Evolutionary conservation across 2,888 invertebrate genomes (phyloP), one percentile per base, ranked within the genome.

Genomic region (Sabatieria punctata): DNA sequence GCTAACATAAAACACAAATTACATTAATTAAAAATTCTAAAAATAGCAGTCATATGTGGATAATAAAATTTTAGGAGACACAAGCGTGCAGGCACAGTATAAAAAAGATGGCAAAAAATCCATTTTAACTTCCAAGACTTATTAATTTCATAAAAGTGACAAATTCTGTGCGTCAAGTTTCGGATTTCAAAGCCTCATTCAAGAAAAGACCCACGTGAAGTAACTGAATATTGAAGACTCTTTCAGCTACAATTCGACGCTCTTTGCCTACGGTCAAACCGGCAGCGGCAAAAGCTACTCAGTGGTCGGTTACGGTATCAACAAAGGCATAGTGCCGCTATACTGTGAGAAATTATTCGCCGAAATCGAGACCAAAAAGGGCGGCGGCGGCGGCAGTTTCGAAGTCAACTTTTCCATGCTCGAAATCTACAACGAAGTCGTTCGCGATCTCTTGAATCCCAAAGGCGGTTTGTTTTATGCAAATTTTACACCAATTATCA

Each of bases 391-490:
- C 18, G 58, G 56, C 6, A 60, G 61, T 47, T 64, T 54, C 55
- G 60, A 73, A 66, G 70, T 73, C 2, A 62, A 64, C 38, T 66
- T 73, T 52, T 70, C 68, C 49, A 72, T 73, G 71, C 54, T 73
- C 50, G 73, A 73, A 57, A 72, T 73, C 51, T 75, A 75, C 64
- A 74, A 74, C 60, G 75, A 75, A 57, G 65, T 70, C 18, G 73
- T 73, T 6, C 55, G 71, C 41, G 75, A 75, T 57, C 60, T 75
- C 30, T 60, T 74, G 2, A 66, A 68, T 52, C 52, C 65, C 2
- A 61, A 52, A 47, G 24, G 26, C 3, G 24, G 41, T 36, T 2
- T 11, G 36, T 30, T 6, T 15, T 15, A 37, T 15, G 18, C 6
- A 8, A 6, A n/a, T 11, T 6, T 15, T 37, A 8, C 11, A 8